phyloP scores from a whole-genome alignment of 2,888 invertebrate genomes.

The Myopa tessellatipennis region DNA sequence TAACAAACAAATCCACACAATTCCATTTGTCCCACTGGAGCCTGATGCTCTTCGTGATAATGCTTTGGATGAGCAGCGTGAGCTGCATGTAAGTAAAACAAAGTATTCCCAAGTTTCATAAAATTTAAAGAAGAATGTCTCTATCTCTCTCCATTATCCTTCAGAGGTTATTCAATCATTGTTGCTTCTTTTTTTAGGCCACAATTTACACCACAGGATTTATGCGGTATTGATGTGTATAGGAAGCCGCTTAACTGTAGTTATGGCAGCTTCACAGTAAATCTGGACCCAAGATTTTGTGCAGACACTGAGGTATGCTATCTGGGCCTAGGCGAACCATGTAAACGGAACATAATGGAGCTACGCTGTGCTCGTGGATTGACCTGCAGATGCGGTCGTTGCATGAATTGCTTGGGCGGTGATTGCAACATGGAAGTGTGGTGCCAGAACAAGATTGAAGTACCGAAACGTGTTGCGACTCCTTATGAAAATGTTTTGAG shows the following conservation, averaged over 20 bases:
- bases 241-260: conserved; percentile 19
- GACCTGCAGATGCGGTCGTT: conserved; percentile 26
- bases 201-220: conserved; percentile 13
- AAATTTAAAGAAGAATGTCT: background rate
- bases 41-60: conserved; percentile 3
- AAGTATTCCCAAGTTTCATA: background rate
- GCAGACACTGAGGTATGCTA: conserved; percentile 22
- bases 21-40: background rate
- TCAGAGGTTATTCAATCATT: background rate
- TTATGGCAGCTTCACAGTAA: conserved; percentile 15
- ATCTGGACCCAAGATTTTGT: conserved; percentile 1
- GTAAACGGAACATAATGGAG: conserved; percentile 12
- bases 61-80: conserved; percentile 12
- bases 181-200: background rate
- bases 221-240: conserved; percentile 11
- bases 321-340: conserved; percentile 22
- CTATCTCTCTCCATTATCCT: background rate
- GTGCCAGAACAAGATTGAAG: conserved; percentile 14
- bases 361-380: conserved; percentile 29
- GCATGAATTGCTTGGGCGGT: conserved; percentile 21
- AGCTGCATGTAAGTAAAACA: conserved; percentile 24
- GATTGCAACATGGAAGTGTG: conserved; percentile 26
- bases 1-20: background rate
- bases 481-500: conserved; percentile 9
- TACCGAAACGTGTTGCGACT: conserved; percentile 7